Percentiles rank a stretch among this genome's conserved stretches.
Evolutionary conservation across 2,797 vertebrate genomes (phyloP).

Genomic region (Hemibagrus guttatus): DNA sequence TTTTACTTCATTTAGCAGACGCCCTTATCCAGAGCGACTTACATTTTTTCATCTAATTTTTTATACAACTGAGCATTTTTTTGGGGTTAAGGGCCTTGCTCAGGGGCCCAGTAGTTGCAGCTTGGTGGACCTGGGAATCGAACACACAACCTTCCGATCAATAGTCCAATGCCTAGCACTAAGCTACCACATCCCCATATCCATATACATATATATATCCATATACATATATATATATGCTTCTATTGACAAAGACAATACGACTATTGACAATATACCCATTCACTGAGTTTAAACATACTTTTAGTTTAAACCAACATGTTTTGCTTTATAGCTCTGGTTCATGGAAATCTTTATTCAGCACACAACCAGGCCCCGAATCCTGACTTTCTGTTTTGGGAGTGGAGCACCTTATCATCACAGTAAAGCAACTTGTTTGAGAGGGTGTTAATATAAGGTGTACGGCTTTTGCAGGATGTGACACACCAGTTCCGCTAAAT

Average conservation of each 20-base stretch:
- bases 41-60: too few species aligned
- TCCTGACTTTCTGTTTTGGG: constrained; percentile 17
- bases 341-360: constrained; percentile 12
- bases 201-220: constrained; percentile 11
- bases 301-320: constrained; percentile 11
- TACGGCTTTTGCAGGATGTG: constrained; percentile 39
- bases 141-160: too few species aligned
- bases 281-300: background rate
- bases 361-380: constrained; percentile 6
- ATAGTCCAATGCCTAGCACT: too few species aligned
- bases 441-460: constrained; percentile 40
- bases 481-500: constrained; percentile 56
- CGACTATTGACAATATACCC: constrained; percentile 5
- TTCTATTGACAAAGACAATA: constrained; percentile 53
- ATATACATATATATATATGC: constrained; percentile 24
- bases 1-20: too few species aligned
- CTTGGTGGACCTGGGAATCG: too few species aligned
- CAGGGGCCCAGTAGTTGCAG: too few species aligned
- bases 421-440: constrained; percentile 18
- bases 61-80: too few species aligned
- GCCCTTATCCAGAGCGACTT: too few species aligned
- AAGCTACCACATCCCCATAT: too few species aligned
- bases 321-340: background rate
- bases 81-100: too few species aligned
- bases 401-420: constrained; percentile 24